Base-by-base conservation (phyloP, 2,797 vertebrate genomes). In the Coregonus sp. region DNA sequence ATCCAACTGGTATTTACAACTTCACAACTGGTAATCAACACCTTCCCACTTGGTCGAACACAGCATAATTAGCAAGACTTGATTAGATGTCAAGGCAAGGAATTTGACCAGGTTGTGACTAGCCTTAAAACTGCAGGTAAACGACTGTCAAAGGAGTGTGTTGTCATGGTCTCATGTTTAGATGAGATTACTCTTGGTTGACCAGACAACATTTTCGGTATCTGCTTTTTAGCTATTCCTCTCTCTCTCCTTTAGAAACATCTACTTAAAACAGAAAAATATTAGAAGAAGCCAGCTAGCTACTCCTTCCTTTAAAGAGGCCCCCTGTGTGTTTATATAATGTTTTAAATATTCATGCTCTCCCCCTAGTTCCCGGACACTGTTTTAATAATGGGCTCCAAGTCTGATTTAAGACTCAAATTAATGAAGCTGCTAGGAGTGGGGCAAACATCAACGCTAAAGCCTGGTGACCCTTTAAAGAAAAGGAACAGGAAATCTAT, bases 401-500 rank as follows among this genome's bases (percentile, higher is more conserved):
- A 25, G 50, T 71, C 67, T 77, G 75, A 81, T 75, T 78, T 68
- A 75, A 5, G 47, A 72, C 56, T 47, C 70, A 76, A 77, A 80
- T 80, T 70, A 54, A 70, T 50, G n/a, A 33, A 75, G 61, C 29
- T 69, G 15, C 33, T 18, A 51, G 50, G 50, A 33, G 35, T 66
- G 5, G 33, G 76, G 47, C 14, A 56, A 40, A 47, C 59, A 61
- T 75, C 66, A 52, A 75, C 75, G 59, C 69, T 40, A 51, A 67
- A 47, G 56, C 76, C 63, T 40, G 37, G 73, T 73, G 69, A 52
- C 31, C 16, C 9, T 78, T 75, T 65, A 69, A 75, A 69, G 72
- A 61, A 29, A 78, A 72, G 76, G 35, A 75, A 69, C 70, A 72
- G 69, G 50, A 70, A 78, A 73, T 81, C 73, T 59, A 78, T 78